Evolutionary conservation across 2,888 invertebrate genomes (phyloP).

Genomic region (Abrostola triplasia): DNA sequence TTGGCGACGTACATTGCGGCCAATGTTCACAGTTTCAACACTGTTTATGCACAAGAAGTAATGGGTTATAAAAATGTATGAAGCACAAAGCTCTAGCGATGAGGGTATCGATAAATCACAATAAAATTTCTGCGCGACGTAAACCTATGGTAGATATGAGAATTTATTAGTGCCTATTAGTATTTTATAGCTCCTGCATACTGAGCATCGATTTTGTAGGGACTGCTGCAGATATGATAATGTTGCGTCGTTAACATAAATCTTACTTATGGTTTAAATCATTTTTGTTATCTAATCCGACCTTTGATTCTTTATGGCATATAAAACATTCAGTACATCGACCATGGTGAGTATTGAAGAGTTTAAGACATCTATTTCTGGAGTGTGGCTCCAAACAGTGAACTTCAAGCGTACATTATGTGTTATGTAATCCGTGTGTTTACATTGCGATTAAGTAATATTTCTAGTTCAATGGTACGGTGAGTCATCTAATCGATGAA

Average conservation of each 20-base stretch:
- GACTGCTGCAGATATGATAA: conserved; percentile 45
- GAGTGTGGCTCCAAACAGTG: conserved; percentile 38
- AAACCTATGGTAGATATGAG: conserved; percentile 35
- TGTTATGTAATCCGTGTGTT: conserved; percentile 47
- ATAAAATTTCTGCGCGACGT: conserved; percentile 26
- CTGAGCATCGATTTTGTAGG: conserved; percentile 48
- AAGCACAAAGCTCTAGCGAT: conserved; percentile 17
- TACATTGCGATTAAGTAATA: conserved; percentile 47
- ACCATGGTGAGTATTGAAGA: conserved; percentile 59
- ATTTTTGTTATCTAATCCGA: conserved; percentile 63
- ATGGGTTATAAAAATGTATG: conserved; percentile 28
- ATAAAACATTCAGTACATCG: conserved; percentile 63
- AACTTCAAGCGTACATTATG: conserved; percentile 31
- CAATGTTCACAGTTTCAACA: conserved; percentile 42
- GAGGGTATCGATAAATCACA: conserved; percentile 44
- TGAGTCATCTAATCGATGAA: conserved; percentile 52
- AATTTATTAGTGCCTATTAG: conserved; percentile 40
- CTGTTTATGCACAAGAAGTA: conserved; percentile 39
- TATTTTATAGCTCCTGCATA: conserved; percentile 48
- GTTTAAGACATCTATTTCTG: conserved; percentile 54
- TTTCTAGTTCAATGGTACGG: conserved; percentile 40
- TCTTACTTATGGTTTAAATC: conserved; percentile 59
- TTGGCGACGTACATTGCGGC: conserved; percentile 25
- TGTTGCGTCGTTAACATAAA: conserved; percentile 55
- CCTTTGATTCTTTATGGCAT: conserved; percentile 62